Evolutionary conservation across 2,797 vertebrate species (phyloP), one percentile per base, ranked within the genome.

Genomic region (Scolopax bukidnonensis): DNA sequence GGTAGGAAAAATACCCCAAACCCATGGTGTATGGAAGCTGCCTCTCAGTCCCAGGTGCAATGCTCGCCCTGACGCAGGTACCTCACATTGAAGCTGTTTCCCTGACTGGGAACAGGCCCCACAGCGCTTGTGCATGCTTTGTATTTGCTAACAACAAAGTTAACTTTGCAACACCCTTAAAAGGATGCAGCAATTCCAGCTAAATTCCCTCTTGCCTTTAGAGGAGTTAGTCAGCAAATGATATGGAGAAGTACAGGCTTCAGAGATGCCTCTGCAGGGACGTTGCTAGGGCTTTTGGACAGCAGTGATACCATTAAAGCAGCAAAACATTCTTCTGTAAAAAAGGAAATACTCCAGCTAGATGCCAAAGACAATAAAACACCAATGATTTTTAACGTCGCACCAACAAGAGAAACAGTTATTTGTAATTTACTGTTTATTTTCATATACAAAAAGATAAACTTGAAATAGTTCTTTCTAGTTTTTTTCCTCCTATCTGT

Each of bases 401-500:
- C 93, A 95, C 36, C 51, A 87, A 79, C 6, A 5, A 85, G 38
- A 83, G 84, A 77, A 91, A 43, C 75, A 56, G 56, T 67, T 74
- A 87, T 88, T 97, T 97, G 95, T 96, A 92, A 96, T 99, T 99
- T 98, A 98, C 98, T 98, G 97, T 99, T 99, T 98, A 98, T 98
- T 99, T 99, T 98, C 98, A 99, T 98, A 98, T 99, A 99, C 98
- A 99, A 99, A 99, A 99, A 99, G 98, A 99, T 99, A 98, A 98
- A 99, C 98, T 98, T 98, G 98, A 99, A 99, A 98, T 98, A 98
- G 97, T 98, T 98, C 96, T 98, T 98, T 98, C 98, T 98, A 98
- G 53, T n/a, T 96, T 98, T 94, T 97, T 97, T 97, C 96, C 96
- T 98, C 97, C 97, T 98, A 98, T 97, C 86, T 94, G 96, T 98